These are phyloP conservation scores for Proteles cristata DNA, from an alignment of 2,113 vertebrate species.

Conservation along the genomic window DNA sequence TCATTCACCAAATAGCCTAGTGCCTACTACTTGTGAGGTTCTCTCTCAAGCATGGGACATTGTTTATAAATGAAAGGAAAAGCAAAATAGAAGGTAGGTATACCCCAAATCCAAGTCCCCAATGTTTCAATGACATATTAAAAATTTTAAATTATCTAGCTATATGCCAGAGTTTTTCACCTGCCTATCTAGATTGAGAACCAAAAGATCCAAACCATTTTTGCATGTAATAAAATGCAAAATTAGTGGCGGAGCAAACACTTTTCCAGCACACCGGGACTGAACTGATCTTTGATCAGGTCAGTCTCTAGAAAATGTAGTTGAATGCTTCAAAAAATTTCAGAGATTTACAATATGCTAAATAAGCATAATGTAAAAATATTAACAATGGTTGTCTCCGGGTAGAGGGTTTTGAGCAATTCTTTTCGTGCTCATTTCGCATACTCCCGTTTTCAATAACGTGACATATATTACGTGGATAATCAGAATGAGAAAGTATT, in stretches of 20 bases:
- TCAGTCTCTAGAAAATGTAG: neutral
- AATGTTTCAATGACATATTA: neutral
- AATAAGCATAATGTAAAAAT: slow-evolving; percentile 11
- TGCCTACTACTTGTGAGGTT: neutral
- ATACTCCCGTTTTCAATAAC: neutral
- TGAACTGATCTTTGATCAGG: neutral
- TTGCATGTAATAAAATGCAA: neutral
- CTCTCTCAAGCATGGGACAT: neutral
- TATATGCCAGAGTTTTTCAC: neutral
- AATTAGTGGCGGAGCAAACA: neutral
- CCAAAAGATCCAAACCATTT: neutral
- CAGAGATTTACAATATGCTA: neutral
- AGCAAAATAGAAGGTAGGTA: neutral
- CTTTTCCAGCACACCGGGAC: slow-evolving; percentile 8
- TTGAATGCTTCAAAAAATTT: neutral
- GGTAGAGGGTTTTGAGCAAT: neutral
- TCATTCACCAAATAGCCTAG: neutral
- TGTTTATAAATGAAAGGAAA: neutral
- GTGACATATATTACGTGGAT: neutral
- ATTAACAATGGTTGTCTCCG: neutral
- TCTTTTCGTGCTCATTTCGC: neutral
- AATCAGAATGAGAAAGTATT: neutral
- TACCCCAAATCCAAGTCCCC: neutral
- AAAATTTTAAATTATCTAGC: neutral
- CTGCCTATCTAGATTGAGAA: neutral